Percentiles rank a stretch among this genome's conserved stretches.
Conservation (phyloP, 2,888 invertebrate genomes). For the Zhuqinia jingwanae region DNA sequence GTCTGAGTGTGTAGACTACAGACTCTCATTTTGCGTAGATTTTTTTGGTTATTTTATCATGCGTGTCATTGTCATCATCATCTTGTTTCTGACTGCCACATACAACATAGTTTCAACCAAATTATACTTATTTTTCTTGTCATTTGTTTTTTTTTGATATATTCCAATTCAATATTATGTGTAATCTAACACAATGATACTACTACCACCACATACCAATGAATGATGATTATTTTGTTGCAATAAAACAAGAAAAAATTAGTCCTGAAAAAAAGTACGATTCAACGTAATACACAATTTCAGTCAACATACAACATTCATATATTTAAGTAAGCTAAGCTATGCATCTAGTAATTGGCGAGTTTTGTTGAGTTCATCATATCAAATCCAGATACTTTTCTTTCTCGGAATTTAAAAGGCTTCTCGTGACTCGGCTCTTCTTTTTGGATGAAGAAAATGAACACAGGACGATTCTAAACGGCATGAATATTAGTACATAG, state of each 20-base stretch:
- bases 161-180: background rate
- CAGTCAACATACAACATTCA: too few species aligned
- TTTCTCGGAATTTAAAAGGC: conserved; percentile 24
- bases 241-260: conserved; percentile 12
- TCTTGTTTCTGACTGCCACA: background rate
- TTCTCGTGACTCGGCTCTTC: conserved; percentile 32
- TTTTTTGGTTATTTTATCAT: background rate
- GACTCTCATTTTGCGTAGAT: conserved; percentile 1
- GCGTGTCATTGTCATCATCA: conserved; percentile 43
- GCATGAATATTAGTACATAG: conserved; percentile 26
- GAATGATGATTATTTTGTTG: conserved; percentile 14
- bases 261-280: background rate
- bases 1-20: too few species aligned
- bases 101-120: background rate
- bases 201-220: background rate
- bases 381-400: conserved; percentile 35
- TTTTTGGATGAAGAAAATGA: background rate
- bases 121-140: conserved; percentile 11
- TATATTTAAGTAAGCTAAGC: too few species aligned
- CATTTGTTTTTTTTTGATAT: background rate
- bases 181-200: background rate
- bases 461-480: conserved; percentile 2
- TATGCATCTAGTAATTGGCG: too few species aligned
- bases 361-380: conserved; percentile 30
- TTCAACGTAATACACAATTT: too few species aligned